Evolutionary conservation across 2,888 invertebrate species (phyloP), one percentile per base, ranked within the genome.

Genomic region (Meloe dianella): DNA sequence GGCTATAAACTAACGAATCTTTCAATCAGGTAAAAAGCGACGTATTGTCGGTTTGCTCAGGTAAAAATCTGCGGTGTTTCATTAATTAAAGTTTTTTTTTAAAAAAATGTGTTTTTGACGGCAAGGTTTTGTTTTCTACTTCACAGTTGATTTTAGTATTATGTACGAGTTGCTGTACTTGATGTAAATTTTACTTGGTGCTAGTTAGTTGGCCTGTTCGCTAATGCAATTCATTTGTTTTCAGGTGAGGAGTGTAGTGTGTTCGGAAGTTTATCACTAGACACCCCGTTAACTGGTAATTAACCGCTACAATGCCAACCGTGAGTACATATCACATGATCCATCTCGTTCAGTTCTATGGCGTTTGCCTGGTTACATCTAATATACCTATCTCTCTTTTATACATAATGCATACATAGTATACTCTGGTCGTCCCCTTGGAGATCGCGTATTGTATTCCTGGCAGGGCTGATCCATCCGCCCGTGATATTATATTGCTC

Each of bases 251-350:
- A 75, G 68, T 72, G 71, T 73, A 74, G 67, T 71, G 71, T 71
- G 72, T 75, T 77, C 70, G 73, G 74, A 69, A 75, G 75, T 77
- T 77, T 77, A 78, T 75, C 73, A 68, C 72, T 73, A 75, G 72
- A 73, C 75, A 77, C 77, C 77, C 76, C 74, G 77, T 78, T 79
- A 79, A 76, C 74, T 79, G 78, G 78, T 81, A 82, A 82, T 82
- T 82, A 83, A 82, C 80, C 77, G 74, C 78, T 78, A 79, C 79
- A 79, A 81, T 80, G 76, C 79, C 76, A 77, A 76, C 77, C 75
- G 82, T 82, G 82, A 82, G 82, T 82, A 82, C 78, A 80, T 81
- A 81, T 80, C 78, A 78, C 77, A 75, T 76, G 75, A 77, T 77
- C 78, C 74, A 78, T 79, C 76, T 76, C 72, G 67, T 69, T 74